Evolutionary conservation across 2,113 vertebrate species (phyloP), one percentile per base, ranked within the genome.

Genomic region (Upupa epops): DNA sequence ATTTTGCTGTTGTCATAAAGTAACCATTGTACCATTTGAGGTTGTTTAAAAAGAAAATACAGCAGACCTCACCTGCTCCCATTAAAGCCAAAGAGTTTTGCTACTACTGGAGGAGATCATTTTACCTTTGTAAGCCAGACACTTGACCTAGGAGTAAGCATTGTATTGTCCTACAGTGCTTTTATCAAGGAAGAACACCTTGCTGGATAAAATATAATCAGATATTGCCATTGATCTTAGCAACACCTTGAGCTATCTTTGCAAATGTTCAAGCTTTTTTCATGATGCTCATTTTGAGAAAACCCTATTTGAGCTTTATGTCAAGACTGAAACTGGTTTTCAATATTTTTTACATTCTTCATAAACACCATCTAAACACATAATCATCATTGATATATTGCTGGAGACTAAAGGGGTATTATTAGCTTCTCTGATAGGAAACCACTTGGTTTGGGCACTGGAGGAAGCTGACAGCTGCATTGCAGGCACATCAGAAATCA

Each of bases 1-100:
- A 88, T 94, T 96, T 91, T 91, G 29, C 34, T 76, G 13, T 45
- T 75, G 37, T 26, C 48, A 77, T 92, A 68, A 91, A 84, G 70
- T 86, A 74, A 48, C 25, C 60, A 49, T 89, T 88, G 82, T 89
- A 56, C 9, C 40, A 45, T 56, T 76, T 72, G 32, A 36, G 5
- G 6, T 42, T 45, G 37, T 84, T 90, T 56, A 66, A 76, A 74
- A 75, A 36, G 55, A 82, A 71, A 78, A 34, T 24, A 51, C 42
- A 79, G 32, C 22, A 59, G 60, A 42, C 37, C 78, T 92, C 82
- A 92, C 68, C 89, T 92, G 51, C 64, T 74, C 34, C 52, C 69
- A 7, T 59, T 83, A 60, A 89, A 88, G 14, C 6, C 56, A 73
- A 69, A 60, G 55, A 65, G 42, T 56, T 89, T 79, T 70, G 25